phyloP scores from a whole-genome alignment of 2,888 invertebrate genomes.

The Galerucella pusilla region DNA sequence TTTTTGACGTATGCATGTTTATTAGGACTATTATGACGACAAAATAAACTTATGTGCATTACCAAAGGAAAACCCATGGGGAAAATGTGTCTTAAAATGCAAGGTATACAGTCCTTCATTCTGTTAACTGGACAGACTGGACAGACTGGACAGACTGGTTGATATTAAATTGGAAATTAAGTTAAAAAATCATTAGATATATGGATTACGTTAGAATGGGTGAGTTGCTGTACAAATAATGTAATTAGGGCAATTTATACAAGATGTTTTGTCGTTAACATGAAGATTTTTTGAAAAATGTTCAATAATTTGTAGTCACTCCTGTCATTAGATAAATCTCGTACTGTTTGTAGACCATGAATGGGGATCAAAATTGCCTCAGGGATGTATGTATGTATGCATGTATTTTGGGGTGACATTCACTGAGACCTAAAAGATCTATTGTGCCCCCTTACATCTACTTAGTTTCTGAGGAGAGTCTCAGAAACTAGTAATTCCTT shows the following conservation, averaged over 20 bases:
- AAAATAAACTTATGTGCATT: slow-evolving; percentile 3
- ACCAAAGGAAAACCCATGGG: slow-evolving; percentile 5
- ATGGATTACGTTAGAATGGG: not conserved
- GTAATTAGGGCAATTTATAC: not conserved
- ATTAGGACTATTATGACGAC: not conserved
- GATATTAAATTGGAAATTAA: not conserved
- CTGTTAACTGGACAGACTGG: not conserved
- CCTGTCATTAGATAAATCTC: too few relatives aligned
- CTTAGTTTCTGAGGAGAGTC: too few relatives aligned
- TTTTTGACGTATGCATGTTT: not conserved
- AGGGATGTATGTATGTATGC: too few relatives aligned
- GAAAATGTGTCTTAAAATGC: not conserved
- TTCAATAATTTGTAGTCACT: not conserved
- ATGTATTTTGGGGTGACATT: too few relatives aligned
- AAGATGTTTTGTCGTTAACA: not conserved
- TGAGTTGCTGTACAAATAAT: not conserved
- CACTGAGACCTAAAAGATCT: too few relatives aligned
- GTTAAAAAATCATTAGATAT: not conserved
- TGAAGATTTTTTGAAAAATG: not conserved
- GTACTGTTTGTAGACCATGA: too few relatives aligned
- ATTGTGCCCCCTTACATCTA: too few relatives aligned
- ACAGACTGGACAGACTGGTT: too few relatives aligned
- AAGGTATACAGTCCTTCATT: not conserved
- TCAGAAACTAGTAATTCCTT: too few relatives aligned
- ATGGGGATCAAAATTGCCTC: too few relatives aligned